These are phyloP conservation scores for Spongilla lacustris DNA, from an alignment of 37 sponge, comb jelly and placozoan genomes.

Conservation along the genomic window DNA sequence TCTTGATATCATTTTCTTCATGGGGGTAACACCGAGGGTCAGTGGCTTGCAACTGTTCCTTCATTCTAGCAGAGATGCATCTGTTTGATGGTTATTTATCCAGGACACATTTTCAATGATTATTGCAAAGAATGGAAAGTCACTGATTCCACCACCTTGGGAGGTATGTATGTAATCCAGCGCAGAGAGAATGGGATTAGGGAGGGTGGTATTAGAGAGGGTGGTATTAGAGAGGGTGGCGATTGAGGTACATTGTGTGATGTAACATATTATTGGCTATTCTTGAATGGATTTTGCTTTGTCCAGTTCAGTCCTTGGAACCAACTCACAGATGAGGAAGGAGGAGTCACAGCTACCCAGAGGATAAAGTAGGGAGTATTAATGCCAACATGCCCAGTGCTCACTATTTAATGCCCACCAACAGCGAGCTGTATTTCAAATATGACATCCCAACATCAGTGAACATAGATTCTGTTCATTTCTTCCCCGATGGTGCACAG, in stretches of 20 bases:
- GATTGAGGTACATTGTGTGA: neutral
- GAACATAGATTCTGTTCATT: slow-evolving; percentile 55
- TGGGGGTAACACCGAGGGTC: slow-evolving; percentile 43
- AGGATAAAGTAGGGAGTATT: slow-evolving; percentile 15
- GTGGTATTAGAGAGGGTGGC: neutral
- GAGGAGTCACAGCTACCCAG: neutral
- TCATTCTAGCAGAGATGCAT: neutral
- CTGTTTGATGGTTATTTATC: neutral
- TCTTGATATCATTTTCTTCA: slow-evolving; percentile 42
- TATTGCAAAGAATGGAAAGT: slow-evolving; percentile 45
- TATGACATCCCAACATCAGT: slow-evolving; percentile 62
- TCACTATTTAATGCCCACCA: neutral
- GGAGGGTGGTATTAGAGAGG: neutral
- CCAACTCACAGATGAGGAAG: slow-evolving; percentile 38
- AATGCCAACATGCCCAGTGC: neutral
- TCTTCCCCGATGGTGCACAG: slow-evolving; percentile 57
- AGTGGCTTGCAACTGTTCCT: neutral
- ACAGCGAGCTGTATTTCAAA: slow-evolving; percentile 50
- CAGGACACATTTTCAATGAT: slow-evolving; percentile 53
- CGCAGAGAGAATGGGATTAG: no score
- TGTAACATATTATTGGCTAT: no score
- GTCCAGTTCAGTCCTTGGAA: slow-evolving; percentile 61
- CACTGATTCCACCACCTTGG: slow-evolving; percentile 67
- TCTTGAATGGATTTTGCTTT: neutral
- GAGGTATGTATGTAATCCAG: slow-evolving; percentile 52